Evolutionary conservation across 2,888 invertebrate genomes (phyloP), one percentile per base, ranked within the genome.

Genomic region (Papilio elwesi): DNA sequence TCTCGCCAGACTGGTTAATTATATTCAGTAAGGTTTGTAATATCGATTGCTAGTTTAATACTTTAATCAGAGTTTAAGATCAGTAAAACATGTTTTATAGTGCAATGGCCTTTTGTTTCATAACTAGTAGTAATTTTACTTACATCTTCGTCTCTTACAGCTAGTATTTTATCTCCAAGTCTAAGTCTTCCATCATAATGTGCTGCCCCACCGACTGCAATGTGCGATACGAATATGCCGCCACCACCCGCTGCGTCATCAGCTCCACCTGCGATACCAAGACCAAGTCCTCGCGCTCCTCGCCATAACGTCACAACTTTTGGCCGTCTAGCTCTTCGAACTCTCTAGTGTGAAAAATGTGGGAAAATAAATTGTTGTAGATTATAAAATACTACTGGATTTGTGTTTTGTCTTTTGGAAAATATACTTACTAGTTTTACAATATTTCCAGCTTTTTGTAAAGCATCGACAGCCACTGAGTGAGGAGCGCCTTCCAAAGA

Each of bases 401-500:
- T 48, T 52, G 16, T 38, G 12, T 47, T 16, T 13, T 2, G 12
- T 47, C 15, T 12, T 64, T 8, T 9, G n/a, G 7, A 38, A 68
- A 53, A 43, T 63, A 75, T 77, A 94, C 96, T 95, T 91, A 98
- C 98, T 95, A 99, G 94, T 93, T 97, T 97, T 80, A 99, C 99
- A 81, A 96, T 95, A 90, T 98, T 98, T 80, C 99, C 99, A 70
- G 99, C 98, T 87, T 97, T 96, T 93, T 99, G 99, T 79, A 99
- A 95, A 55, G 99, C 99, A 82, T 99, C 98, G 65, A 99, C 99
- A 70, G 99, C 99, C 57, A 96, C 95, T 59, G 98, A 97, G 91
- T 99, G 99, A 36, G 98, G 97, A 68, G 98, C 99, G 84, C 98
- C 97, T 79, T 98, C 97, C 79, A 98, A 97, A 76, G 98, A 96